phyloP scores from a whole-genome alignment of 2,888 invertebrate species.

The Caenorhabditis uteleia region DNA sequence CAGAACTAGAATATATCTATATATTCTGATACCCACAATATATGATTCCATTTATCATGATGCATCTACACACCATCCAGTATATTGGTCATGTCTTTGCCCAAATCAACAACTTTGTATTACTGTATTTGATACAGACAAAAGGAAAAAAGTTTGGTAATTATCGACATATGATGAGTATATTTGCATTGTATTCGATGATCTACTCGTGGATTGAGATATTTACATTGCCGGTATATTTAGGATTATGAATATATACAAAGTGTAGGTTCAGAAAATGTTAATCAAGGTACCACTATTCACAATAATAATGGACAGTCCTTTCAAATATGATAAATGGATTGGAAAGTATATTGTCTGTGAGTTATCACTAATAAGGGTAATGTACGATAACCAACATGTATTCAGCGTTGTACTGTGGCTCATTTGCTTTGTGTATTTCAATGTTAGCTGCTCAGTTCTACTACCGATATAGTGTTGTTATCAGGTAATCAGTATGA shows the following conservation, averaged over 20 bases:
- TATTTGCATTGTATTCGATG: not conserved
- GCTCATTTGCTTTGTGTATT: constrained; percentile 20
- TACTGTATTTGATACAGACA: too few species aligned
- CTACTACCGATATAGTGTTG: constrained; percentile 11
- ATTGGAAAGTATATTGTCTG: constrained; percentile 13
- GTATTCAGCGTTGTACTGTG: constrained; percentile 28
- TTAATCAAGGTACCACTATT: constrained; percentile 13
- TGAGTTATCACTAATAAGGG: too few species aligned
- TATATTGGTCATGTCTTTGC: too few species aligned
- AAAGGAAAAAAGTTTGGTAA: too few species aligned
- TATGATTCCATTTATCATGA: too few species aligned
- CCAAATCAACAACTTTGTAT: too few species aligned
- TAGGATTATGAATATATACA: not conserved
- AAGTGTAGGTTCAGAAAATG: constrained; percentile 23
- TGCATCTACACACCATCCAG: too few species aligned
- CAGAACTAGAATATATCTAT: too few species aligned
- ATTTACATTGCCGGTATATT: constrained; percentile 2
- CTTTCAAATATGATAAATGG: constrained; percentile 1
- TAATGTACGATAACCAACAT: too few species aligned
- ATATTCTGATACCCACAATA: too few species aligned
- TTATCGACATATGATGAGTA: not conserved
- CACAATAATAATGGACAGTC: constrained; percentile 12
- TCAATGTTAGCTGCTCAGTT: constrained; percentile 22
- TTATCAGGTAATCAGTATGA: constrained; percentile 8
- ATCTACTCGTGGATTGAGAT: constrained; percentile 1